phyloP scores from a whole-genome alignment of 2,888 invertebrate genomes.

The Tillus elongatus region DNA sequence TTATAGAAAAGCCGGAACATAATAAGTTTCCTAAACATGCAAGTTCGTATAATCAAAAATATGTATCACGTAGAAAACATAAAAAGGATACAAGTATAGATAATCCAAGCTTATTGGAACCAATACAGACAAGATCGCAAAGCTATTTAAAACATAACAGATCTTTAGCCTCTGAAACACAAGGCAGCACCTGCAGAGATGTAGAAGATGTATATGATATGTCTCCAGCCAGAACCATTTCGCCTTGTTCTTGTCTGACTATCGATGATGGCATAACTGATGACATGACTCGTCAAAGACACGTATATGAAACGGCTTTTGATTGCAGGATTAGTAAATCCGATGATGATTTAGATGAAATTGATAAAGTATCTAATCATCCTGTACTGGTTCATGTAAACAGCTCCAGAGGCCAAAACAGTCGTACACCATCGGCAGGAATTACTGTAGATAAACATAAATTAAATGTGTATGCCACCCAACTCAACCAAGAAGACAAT shows the following conservation, averaged over 20 bases:
- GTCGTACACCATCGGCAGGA: background rate
- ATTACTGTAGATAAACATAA: conserved; percentile 48
- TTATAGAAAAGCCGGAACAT: conserved; percentile 39
- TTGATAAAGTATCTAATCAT: conserved; percentile 73
- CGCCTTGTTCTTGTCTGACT: conserved; percentile 64
- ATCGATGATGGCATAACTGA: conserved; percentile 51
- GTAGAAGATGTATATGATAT: conserved; percentile 51
- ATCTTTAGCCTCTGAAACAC: conserved; percentile 20
- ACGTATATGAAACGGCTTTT: conserved; percentile 83
- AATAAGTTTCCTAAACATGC: conserved; percentile 43
- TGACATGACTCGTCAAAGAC: conserved; percentile 56
- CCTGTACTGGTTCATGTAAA: conserved; percentile 57
- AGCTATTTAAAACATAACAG: conserved; percentile 25
- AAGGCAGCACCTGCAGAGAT: conserved; percentile 41
- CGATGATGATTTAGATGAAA: conserved; percentile 69
- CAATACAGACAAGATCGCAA: conserved; percentile 32
- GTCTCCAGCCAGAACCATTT: conserved; percentile 62
- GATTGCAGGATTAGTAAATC: conserved; percentile 79
- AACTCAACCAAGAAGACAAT: conserved; percentile 51
- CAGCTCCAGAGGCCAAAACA: conserved; percentile 29
- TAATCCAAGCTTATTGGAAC: conserved; percentile 27
- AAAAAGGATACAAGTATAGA: conserved; percentile 34
- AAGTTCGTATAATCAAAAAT: conserved; percentile 23
- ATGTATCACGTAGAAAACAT: conserved; percentile 28
- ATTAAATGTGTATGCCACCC: conserved; percentile 47